These are phyloP conservation scores for Heliconius sara DNA, from an alignment of 2,888 invertebrate species.

Conservation along the genomic window DNA sequence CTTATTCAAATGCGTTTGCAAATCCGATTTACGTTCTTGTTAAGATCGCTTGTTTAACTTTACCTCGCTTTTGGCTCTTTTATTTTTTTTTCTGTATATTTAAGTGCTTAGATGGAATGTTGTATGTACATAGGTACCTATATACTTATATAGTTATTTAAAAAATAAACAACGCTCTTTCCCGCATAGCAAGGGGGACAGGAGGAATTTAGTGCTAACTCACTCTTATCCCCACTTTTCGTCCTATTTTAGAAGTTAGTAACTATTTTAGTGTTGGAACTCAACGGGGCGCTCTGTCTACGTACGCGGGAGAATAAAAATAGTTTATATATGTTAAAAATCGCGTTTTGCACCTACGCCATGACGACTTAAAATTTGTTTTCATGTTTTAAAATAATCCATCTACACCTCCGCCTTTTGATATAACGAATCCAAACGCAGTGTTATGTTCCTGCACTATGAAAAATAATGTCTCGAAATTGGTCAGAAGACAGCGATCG, in stretches of 20 bases:
- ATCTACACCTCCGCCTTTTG: no score
- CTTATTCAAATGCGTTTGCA: conserved; percentile 78
- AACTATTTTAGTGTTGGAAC: no score
- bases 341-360: background rate
- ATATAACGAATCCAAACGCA: background rate
- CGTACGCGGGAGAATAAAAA: no score
- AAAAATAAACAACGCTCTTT: background rate
- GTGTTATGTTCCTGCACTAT: no score
- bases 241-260: no score
- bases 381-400: no score
- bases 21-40: conserved; percentile 81
- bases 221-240: no score
- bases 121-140: background rate
- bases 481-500: no score
- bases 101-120: conserved; percentile 32
- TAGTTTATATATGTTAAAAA: no score
- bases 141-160: background rate
- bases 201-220: background rate
- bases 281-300: no score
- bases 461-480: no score
- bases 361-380: background rate
- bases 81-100: conserved; percentile 50
- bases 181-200: background rate
- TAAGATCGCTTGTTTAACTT: conserved; percentile 76
- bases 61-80: conserved; percentile 54